Percentiles rank a stretch among this genome's conserved stretches.
phyloP scores from a whole-genome alignment of 2,888 invertebrate genomes.

The Malacosoma neustria region DNA sequence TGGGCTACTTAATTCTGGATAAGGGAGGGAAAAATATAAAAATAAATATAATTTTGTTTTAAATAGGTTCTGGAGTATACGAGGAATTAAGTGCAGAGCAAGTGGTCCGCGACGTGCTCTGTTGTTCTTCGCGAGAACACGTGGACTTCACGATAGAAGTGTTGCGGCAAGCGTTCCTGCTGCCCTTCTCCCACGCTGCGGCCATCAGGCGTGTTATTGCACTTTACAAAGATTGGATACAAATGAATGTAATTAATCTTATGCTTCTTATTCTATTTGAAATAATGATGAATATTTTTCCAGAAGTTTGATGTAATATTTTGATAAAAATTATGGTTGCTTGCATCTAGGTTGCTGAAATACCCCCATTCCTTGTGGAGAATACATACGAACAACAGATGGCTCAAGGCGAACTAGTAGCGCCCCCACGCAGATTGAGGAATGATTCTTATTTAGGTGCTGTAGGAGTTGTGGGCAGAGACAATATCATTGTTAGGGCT shows the following conservation, averaged over 20 bases:
- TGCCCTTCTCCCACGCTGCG: constrained; percentile 91
- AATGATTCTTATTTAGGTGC: constrained; percentile 92
- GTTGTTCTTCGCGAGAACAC: constrained; percentile 89
- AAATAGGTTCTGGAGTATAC: constrained; percentile 32
- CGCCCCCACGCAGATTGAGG: constrained; percentile 77
- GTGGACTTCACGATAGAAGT: constrained; percentile 96
- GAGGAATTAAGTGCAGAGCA: constrained; percentile 71
- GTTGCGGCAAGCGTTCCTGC: constrained; percentile 92
- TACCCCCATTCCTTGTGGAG: constrained; percentile 88
- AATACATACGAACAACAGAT: constrained; percentile 53
- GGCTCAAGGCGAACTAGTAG: constrained; percentile 40
- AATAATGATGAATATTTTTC: too few relatives aligned
- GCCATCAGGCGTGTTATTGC: constrained; percentile 92
- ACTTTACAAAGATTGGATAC: constrained; percentile 97
- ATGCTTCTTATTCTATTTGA: too few relatives aligned
- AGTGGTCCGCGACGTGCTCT: constrained; percentile 91
- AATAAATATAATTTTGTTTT: not conserved
- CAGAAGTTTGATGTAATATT: too few relatives aligned
- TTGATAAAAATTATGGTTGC: not conserved
- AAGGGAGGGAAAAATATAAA: not conserved
- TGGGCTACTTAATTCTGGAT: too few relatives aligned
- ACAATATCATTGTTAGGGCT: constrained; percentile 86
- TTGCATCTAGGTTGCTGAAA: constrained; percentile 72
- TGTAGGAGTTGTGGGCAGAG: constrained; percentile 86
- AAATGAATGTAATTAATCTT: constrained; percentile 78